Evolutionary conservation across 2,888 invertebrate genomes (phyloP).

Genomic region (Drosophila nr. medialis): DNA sequence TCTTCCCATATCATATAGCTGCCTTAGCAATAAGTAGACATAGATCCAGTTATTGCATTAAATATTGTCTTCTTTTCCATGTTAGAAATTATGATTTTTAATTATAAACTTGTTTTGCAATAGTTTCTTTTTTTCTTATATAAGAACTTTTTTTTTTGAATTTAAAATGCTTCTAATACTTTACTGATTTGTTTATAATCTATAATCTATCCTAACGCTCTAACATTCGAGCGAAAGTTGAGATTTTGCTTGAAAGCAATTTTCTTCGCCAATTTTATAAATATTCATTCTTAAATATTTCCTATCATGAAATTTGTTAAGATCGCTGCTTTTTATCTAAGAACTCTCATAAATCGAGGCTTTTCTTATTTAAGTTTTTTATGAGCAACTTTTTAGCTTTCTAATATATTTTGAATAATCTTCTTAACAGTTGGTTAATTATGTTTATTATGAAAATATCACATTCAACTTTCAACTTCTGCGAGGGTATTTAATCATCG

Average conservation of each 20-base stretch:
- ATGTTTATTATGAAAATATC: background rate
- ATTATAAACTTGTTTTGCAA: background rate
- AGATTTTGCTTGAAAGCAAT: background rate
- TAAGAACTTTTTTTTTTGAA: background rate
- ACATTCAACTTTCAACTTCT: background rate
- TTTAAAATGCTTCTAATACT: background rate
- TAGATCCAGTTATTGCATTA: background rate
- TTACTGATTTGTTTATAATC: background rate
- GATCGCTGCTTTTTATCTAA: background rate
- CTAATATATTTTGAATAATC: background rate
- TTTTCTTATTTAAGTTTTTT: background rate
- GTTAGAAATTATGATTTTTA: background rate
- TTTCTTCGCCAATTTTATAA: background rate
- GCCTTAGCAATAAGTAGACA: background rate
- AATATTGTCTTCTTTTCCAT: background rate
- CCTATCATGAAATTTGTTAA: background rate
- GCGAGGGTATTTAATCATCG: conserved; percentile 12
- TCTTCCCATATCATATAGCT: background rate
- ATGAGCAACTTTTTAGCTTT: background rate
- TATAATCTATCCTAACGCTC: background rate
- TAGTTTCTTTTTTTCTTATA: background rate
- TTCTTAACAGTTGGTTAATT: background rate
- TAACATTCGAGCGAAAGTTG: background rate
- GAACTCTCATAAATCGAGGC: background rate
- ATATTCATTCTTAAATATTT: background rate